Conservation (phyloP, 2,888 invertebrate species). For the Yponomeuta sedellus region DNA sequence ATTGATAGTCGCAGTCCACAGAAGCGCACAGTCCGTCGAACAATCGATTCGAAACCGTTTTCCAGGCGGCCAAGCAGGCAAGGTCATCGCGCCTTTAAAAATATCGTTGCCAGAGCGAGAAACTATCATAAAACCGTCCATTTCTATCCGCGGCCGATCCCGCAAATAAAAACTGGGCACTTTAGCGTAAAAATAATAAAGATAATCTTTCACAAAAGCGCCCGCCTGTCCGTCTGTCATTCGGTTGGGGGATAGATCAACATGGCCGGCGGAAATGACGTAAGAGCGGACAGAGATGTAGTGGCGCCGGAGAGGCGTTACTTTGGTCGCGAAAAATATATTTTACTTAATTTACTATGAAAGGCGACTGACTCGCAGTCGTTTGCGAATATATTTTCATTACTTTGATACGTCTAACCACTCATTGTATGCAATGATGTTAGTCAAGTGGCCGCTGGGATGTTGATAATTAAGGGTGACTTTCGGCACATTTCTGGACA, state of each 20-base stretch:
- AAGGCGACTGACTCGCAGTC: no score
- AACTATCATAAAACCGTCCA: neutral
- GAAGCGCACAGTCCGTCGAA: no score
- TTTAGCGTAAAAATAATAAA: constrained; percentile 1
- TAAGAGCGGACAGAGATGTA: neutral
- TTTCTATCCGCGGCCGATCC: neutral
- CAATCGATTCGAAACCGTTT: no score
- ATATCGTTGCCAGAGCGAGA: neutral
- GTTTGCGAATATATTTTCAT: no score
- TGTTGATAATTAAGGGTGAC: no score
- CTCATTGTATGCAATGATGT: no score
- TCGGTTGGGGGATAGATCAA: neutral
- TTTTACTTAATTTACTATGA: no score
- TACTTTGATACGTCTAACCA: no score
- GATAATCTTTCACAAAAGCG: constrained; percentile 12
- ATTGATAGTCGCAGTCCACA: no score
- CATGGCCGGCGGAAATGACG: constrained; percentile 6
- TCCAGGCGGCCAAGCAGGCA: neutral
- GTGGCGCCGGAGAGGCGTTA: neutral
- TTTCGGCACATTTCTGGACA: no score
- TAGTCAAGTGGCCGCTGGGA: no score
- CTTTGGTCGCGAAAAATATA: no score
- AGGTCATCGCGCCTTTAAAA: neutral
- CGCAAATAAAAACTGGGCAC: neutral
- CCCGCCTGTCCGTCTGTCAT: constrained; percentile 12